Evolutionary conservation across 2,888 invertebrate species (phyloP), one percentile per base, ranked within the genome.

Genomic region (Synergus laeviventris): DNA sequence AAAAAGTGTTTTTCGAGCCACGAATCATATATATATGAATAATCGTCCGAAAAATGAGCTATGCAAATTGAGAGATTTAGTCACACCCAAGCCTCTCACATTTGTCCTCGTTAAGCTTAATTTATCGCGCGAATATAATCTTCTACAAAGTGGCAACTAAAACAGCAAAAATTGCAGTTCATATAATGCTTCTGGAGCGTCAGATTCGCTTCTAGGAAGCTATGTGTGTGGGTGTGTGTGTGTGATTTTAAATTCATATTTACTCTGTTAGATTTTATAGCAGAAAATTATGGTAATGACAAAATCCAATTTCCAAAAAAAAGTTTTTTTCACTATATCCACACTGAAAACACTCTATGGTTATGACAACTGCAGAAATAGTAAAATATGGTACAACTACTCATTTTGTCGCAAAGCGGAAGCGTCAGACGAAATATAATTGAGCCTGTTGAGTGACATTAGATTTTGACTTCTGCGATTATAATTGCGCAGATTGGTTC

Each of bases 21-120:
- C 9, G 21, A 21, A 56, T 56, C 21, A 56, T 56, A 31, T 31
- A 56, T 56, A 31, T 31, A 56, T 56, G 56, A 56, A 56, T 56
- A 56, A 18, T 56, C 21, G 21, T 12, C 56, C 11, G 21, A 56
- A 56, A 56, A 56, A 24, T 36, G 36, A 18, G 18, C 45, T 36
- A 64, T 64, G 49, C 76, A 79, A 79, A 73, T 74, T 78, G 76
- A 76, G 79, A 70, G 74, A 74, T 74, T 45, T 61, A 62, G 73
- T 75, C 74, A 56, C 56, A 62, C 61, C 14, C 39, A 38, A 31
- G 38, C 54, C 16, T n/a, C 38, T 78, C 78, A 78, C 74, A 78
- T 79, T 76, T 76, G 75, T 76, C 74, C 73, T 45, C n/a, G 38
- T 73, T 66, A 75, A 75, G 66, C 56, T 75, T 70, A 70, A 75